Percentiles rank a stretch among this genome's conserved stretches.
Conservation (phyloP, 2,797 vertebrate genomes). For the Linurgus olivaceus region DNA sequence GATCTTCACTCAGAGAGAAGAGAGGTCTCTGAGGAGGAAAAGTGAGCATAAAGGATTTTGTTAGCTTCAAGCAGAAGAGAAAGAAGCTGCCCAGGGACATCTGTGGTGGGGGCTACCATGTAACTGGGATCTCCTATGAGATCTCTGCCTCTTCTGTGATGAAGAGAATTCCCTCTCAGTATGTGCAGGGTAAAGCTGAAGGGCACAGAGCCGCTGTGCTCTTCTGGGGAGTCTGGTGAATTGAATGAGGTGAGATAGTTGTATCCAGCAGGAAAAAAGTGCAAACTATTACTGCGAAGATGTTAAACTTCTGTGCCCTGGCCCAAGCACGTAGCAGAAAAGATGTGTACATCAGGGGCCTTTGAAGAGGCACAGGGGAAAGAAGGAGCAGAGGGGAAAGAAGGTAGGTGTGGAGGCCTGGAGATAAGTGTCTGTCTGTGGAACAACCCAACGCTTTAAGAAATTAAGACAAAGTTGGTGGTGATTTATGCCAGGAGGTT, state of each 20-base stretch:
- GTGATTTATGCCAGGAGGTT: neutral
- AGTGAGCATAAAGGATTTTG: neutral
- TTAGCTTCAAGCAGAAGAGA: neutral
- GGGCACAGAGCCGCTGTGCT: fast-evolving
- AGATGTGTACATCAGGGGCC: neutral
- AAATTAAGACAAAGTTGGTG: neutral
- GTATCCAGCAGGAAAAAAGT: neutral
- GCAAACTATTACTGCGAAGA: neutral
- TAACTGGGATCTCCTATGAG: neutral
- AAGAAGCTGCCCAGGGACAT: neutral
- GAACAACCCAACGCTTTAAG: fast-evolving
- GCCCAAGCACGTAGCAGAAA: neutral
- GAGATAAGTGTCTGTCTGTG: neutral
- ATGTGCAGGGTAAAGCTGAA: fast-evolving
- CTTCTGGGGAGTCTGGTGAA: neutral
- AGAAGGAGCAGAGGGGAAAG: neutral
- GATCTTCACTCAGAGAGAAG: neutral
- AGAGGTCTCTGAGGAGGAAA: neutral
- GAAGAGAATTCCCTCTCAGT: neutral
- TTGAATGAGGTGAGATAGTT: neutral
- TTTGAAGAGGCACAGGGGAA: neutral
- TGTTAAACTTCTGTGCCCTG: neutral
- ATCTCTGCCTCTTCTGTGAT: neutral
- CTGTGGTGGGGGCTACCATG: neutral
- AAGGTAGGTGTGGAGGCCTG: neutral